Conservation (phyloP, 1,140 invertebrate species). For the Phymastichus coffea region DNA sequence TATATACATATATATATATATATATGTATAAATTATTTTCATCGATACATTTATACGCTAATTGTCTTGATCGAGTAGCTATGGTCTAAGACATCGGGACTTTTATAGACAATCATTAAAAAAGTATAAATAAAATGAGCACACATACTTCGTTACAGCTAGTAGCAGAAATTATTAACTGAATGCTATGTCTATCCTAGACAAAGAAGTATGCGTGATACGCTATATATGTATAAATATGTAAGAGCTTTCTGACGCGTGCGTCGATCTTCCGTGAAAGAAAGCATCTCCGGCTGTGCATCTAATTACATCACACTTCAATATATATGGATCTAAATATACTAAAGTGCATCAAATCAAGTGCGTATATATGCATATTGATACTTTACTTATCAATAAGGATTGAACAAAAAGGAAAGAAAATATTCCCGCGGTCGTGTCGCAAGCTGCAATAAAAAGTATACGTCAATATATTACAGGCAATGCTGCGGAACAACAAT, state of each 20-base stretch:
- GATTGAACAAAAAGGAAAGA: neutral
- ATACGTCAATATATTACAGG: neutral
- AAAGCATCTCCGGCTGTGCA: conserved; percentile 9
- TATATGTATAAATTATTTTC: neutral
- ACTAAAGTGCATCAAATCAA: neutral
- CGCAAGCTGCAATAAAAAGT: conserved; percentile 14
- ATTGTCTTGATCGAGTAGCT: too few species aligned
- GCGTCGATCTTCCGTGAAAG: conserved; percentile 23
- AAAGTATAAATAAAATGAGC: too few species aligned
- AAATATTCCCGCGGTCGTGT: conserved; percentile 8
- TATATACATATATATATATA: conserved; percentile 1
- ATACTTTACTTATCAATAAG: too few species aligned
- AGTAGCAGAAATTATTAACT: too few species aligned
- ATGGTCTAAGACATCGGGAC: too few species aligned
- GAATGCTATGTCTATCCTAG: too few species aligned
- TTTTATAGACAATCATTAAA: too few species aligned
- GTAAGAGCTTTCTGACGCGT: neutral
- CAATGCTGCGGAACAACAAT: neutral
- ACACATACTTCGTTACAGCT: too few species aligned
- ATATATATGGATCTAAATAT: neutral
- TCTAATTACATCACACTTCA: neutral
- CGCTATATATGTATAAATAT: neutral
- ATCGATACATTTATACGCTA: too few species aligned
- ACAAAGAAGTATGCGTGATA: too few species aligned
- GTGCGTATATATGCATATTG: too few species aligned